Percentiles rank a stretch among this genome's conserved stretches.
These are phyloP conservation scores for Cotesia typhae DNA, from an alignment of 1,140 invertebrate genomes.

Conservation along the genomic window DNA sequence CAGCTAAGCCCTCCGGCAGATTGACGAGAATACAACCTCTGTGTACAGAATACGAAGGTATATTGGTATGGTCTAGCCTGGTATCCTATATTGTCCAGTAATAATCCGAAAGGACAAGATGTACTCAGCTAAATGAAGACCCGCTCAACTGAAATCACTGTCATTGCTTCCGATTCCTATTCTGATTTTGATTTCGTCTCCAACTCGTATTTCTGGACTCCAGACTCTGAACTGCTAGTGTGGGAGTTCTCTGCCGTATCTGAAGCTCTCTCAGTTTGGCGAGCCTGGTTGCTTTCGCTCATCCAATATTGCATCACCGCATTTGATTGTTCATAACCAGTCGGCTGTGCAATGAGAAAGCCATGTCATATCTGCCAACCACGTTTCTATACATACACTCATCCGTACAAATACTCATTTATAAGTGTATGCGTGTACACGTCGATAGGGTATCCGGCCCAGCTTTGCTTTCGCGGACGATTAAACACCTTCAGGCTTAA, in stretches of 20 bases:
- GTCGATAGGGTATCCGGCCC: constrained; percentile 27
- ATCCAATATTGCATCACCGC: constrained; percentile 20
- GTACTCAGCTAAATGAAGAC: constrained; percentile 39
- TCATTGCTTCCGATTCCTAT: constrained; percentile 33
- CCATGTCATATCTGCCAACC: constrained; percentile 24
- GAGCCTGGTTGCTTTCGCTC: background rate
- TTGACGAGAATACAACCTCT: no score
- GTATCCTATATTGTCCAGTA: constrained; percentile 14
- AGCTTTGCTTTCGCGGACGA: constrained; percentile 41
- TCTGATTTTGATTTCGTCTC: no score
- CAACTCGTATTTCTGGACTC: no score
- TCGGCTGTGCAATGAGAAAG: constrained; percentile 6
- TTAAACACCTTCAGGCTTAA: constrained; percentile 44
- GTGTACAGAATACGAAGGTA: no score
- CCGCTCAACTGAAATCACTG: constrained; percentile 40
- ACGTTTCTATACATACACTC: no score
- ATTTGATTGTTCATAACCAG: constrained; percentile 24
- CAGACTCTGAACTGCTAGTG: no score
- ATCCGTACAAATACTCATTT: no score
- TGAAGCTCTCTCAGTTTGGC: constrained; percentile 12
- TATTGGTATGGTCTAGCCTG: no score
- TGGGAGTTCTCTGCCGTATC: background rate
- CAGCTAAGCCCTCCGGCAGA: no score
- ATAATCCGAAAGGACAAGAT: constrained; percentile 27
- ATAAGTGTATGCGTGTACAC: no score